Percentiles rank a stretch among this genome's conserved stretches.
Conservation (phyloP, 2,888 invertebrate genomes). For the Agriotes lineatus region DNA sequence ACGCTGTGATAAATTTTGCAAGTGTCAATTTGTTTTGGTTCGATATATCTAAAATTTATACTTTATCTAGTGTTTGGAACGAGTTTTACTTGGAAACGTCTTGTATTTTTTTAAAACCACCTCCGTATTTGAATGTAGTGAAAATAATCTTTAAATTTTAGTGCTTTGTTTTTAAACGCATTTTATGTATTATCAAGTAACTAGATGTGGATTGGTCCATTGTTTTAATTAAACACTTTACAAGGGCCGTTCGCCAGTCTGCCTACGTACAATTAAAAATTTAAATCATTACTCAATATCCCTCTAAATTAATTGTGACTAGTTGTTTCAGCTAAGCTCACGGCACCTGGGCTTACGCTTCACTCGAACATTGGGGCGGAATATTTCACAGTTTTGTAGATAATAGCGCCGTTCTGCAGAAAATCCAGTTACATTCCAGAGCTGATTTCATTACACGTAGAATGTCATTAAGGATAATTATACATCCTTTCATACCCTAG, state of each 20-base stretch:
- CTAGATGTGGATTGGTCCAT: background rate
- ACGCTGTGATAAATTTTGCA: too few species aligned
- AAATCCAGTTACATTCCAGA: conserved; percentile 34
- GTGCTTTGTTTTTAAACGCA: too few species aligned
- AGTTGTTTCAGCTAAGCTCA: background rate
- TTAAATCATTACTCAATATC: conserved; percentile 11
- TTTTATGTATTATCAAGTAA: too few species aligned
- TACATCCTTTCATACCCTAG: conserved; percentile 29
- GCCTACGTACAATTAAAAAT: conserved; percentile 9
- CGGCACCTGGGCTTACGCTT: background rate
- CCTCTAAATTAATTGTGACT: background rate
- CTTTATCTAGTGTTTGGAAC: too few species aligned
- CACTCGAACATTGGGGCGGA: conserved; percentile 1
- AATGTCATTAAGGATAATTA: conserved; percentile 37
- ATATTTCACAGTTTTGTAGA: conserved; percentile 11
- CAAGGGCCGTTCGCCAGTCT: background rate
- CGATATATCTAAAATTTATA: too few species aligned
- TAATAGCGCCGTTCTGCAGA: conserved; percentile 11
- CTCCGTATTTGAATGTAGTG: too few species aligned
- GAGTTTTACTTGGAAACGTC: too few species aligned
- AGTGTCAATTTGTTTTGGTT: too few species aligned
- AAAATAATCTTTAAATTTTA: too few species aligned
- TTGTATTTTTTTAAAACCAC: too few species aligned
- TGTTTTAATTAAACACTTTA: conserved; percentile 13
- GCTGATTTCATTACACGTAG: conserved; percentile 33